These are phyloP conservation scores for Muscicapa adusta DNA, from an alignment of 2,113 vertebrate species.

Conservation along the genomic window DNA sequence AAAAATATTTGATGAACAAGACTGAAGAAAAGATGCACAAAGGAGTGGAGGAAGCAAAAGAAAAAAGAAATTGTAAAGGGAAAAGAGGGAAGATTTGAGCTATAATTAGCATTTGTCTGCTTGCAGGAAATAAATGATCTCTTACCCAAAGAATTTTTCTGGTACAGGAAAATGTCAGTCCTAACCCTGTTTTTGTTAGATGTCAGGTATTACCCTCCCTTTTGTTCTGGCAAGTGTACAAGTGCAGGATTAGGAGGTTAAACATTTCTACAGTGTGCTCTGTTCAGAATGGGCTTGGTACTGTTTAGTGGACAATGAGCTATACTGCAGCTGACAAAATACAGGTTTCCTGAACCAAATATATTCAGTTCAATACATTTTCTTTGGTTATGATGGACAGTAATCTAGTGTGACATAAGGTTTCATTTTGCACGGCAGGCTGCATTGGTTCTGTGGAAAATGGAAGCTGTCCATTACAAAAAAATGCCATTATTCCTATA, in stretches of 20 bases:
- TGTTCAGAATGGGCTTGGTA: constrained; percentile 5
- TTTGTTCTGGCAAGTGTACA: constrained; percentile 18
- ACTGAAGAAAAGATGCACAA: not conserved
- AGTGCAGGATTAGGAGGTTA: constrained; percentile 30
- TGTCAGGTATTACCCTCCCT: not conserved
- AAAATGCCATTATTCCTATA: constrained; percentile 7
- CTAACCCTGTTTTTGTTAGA: not conserved
- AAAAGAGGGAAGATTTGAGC: not conserved
- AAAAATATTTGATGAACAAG: not conserved
- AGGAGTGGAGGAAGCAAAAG: not conserved
- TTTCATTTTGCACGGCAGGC: constrained; percentile 39
- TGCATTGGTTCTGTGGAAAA: constrained; percentile 38
- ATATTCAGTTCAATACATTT: constrained; percentile 25
- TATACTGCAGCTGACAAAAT: constrained; percentile 54
- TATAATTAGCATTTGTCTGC: not conserved
- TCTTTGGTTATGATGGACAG: constrained; percentile 47
- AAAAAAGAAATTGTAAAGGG: not conserved
- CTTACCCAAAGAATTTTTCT: not conserved
- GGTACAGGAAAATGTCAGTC: not conserved
- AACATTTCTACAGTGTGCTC: constrained; percentile 5
- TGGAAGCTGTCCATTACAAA: constrained; percentile 38
- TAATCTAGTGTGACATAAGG: constrained; percentile 55
- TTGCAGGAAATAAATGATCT: constrained; percentile 14
- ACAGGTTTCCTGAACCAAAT: constrained; percentile 55
- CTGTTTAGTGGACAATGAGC: constrained; percentile 38